Conservation (phyloP, 2,113 vertebrate species). For the Tachuris rubrigastra region DNA sequence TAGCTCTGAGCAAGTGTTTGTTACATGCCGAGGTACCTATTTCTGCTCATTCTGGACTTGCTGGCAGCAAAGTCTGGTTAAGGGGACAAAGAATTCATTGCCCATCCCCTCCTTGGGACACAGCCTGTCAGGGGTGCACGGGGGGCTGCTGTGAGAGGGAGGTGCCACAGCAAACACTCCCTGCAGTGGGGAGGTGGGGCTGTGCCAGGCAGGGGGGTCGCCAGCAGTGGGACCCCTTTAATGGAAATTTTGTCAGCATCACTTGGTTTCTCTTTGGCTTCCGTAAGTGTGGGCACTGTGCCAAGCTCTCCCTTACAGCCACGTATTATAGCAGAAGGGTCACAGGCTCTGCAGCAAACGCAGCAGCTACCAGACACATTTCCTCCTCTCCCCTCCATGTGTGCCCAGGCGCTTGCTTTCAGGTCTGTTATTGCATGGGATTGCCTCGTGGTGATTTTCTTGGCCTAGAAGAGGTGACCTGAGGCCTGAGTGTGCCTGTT, state of each 20-base stretch:
- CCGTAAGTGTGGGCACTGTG: background rate
- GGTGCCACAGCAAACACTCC: accelerated
- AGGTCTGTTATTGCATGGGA: constrained; percentile 44
- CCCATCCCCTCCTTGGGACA: background rate
- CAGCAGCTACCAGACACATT: background rate
- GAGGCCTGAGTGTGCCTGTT: constrained; percentile 3
- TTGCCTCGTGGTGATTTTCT: background rate
- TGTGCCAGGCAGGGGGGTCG: background rate
- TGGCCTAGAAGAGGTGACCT: background rate
- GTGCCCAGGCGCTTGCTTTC: constrained; percentile 18
- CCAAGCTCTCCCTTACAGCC: background rate
- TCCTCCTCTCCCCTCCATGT: background rate
- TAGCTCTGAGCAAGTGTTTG: background rate
- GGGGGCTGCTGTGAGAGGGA: background rate
- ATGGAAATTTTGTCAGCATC: background rate
- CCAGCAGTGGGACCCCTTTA: background rate
- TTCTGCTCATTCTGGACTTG: background rate
- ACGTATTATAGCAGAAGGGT: background rate
- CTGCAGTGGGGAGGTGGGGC: background rate
- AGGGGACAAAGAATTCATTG: background rate
- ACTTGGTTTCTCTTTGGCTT: background rate
- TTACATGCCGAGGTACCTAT: background rate
- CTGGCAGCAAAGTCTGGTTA: background rate
- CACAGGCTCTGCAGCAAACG: background rate
- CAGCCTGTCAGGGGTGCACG: background rate